These are phyloP conservation scores for Mycalesis mineus DNA, from an alignment of 2,888 invertebrate species.

Conservation along the genomic window DNA sequence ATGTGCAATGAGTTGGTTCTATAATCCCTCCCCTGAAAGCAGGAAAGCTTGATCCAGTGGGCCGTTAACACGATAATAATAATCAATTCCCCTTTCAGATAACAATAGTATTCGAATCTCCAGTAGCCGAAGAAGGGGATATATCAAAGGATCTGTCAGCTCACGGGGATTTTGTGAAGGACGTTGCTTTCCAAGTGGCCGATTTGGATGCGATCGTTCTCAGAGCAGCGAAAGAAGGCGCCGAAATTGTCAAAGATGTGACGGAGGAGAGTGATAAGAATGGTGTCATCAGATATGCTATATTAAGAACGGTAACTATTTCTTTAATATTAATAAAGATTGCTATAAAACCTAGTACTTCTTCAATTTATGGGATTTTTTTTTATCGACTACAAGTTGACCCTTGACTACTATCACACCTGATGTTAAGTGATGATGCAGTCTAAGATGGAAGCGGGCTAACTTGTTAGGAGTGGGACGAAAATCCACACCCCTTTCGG, in stretches of 20 bases:
- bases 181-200: slow-evolving; percentile 95
- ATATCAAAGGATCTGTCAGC: slow-evolving; percentile 85
- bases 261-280: slow-evolving; percentile 91
- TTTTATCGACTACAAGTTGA: too few species aligned
- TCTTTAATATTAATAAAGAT: background rate
- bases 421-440: too few species aligned
- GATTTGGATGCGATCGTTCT: slow-evolving; percentile 90
- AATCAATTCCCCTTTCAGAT: slow-evolving; percentile 82
- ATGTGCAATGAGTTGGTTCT: too few species aligned
- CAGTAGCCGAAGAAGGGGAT: slow-evolving; percentile 83
- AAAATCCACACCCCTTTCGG: too few species aligned
- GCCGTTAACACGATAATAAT: too few species aligned
- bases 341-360: too few species aligned
- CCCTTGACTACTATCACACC: too few species aligned
- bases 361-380: too few species aligned
- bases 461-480: too few species aligned
- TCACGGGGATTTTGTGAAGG: slow-evolving; percentile 98
- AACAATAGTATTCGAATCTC: slow-evolving; percentile 92
- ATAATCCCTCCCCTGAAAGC: too few species aligned
- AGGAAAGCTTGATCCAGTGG: too few species aligned
- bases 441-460: too few species aligned
- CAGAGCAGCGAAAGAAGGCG: slow-evolving; percentile 90
- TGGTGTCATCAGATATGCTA: slow-evolving; percentile 90
- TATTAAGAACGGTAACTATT: slow-evolving; percentile 88
- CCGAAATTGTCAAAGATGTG: slow-evolving; percentile 87